Base-by-base conservation (phyloP, 2,888 invertebrate genomes). In the Apomyelois bistriatella region DNA sequence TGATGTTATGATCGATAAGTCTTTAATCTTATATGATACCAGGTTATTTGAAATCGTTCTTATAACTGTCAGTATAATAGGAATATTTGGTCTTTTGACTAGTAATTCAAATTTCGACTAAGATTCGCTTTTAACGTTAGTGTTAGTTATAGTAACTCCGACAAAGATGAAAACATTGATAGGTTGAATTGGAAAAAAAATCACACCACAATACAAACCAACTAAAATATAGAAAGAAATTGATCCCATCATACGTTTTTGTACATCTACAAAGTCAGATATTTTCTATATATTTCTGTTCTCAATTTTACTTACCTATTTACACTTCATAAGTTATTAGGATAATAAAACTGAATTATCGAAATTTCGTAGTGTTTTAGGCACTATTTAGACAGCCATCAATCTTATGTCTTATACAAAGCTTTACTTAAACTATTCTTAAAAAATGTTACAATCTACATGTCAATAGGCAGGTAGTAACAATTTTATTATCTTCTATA, bases 321-420 rank as follows among this genome's bases (percentile, higher is more conserved):
- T 87, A 85, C 84, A 85, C 70, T 81, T 80, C 68, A 78, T 85
- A 79, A 79, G 73, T 80, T 75, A 76, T 72, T 77, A 82, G 78
- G 79, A 76, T 83, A 85, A 79, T 84, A 86, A 88, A 89, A 85
- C 85, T 77, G 84, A 87, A 82, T 82, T 84, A 85, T 85, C 86
- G 87, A 89, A 88, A 85, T 82, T 86, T 88, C 86, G 85, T 88
- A 89, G 86, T 88, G 87, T 87, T 86, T 88, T 90, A 90, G 90
- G 90, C 89, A 90, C 90, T 90, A 88, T 89, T 87, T 86, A 89
- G 86, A 90, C 90, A 90, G 90, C 90, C 90, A 90, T 90, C 88
- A 90, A 89, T 90, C 85, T 89, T 89, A 88, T 82, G 61, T 84
- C 82, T 88, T 87, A 87, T 79, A 85, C 82, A 81, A 90, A 88